Evolutionary conservation across 2,797 vertebrate species (phyloP).

Genomic region (Lerista edwardsae): DNA sequence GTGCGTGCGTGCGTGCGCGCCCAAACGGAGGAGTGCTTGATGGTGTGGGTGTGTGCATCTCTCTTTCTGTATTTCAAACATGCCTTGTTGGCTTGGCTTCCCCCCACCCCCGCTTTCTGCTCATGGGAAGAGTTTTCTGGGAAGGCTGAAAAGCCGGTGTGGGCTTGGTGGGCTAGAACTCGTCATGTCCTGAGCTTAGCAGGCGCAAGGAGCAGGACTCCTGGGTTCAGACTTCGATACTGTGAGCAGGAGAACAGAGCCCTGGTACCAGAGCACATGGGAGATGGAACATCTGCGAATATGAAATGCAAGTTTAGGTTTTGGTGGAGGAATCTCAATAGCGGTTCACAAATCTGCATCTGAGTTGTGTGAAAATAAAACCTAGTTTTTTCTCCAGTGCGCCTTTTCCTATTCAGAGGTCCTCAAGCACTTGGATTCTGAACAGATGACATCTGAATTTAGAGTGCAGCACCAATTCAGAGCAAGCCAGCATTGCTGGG

Average conservation of each 20-base stretch:
- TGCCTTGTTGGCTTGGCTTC: background rate
- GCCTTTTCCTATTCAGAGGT: too few species aligned
- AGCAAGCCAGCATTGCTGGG: background rate
- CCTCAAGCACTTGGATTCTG: background rate
- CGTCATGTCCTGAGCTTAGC: background rate
- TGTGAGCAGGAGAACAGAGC: background rate
- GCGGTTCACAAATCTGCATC: too few species aligned
- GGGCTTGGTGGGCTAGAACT: background rate
- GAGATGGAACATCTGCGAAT: background rate
- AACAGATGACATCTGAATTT: background rate
- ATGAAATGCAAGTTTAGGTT: background rate
- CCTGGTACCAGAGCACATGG: background rate
- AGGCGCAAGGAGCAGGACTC: background rate
- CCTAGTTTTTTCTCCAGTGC: too few species aligned
- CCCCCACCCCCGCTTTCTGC: too few species aligned
- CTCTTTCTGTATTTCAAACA: conserved; percentile 11
- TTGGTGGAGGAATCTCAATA: background rate
- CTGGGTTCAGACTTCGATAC: background rate
- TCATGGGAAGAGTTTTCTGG: too few species aligned
- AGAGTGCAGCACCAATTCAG: background rate
- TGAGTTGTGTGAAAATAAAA: background rate
- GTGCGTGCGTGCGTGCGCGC: conserved; percentile 17
- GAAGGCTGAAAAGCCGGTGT: too few species aligned
- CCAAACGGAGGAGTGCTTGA: too few species aligned
- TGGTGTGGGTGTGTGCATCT: background rate